These are phyloP conservation scores for Globodera ellingtonae DNA, from an alignment of 1,140 invertebrate species.

Conservation along the genomic window DNA sequence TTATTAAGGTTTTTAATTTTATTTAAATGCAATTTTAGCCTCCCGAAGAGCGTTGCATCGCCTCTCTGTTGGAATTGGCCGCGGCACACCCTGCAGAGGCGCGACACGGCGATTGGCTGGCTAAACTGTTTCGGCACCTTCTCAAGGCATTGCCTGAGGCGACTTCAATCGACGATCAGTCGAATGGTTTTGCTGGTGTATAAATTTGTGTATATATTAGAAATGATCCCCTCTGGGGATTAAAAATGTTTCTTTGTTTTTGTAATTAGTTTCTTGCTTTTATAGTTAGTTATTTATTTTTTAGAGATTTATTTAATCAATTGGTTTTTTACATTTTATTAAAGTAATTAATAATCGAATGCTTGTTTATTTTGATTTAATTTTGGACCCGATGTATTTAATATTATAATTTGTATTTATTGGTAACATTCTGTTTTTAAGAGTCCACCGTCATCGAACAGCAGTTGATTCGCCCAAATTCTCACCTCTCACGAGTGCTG, in stretches of 20 bases:
- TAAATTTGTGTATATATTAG: too few relatives aligned
- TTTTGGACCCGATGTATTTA: too few relatives aligned
- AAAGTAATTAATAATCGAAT: neutral
- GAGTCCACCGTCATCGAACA: neutral
- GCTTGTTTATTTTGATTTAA: neutral
- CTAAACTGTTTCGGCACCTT: slow-evolving; percentile 32
- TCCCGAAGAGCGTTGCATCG: slow-evolving; percentile 25
- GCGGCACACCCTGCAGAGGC: slow-evolving; percentile 24
- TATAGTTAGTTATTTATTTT: too few relatives aligned
- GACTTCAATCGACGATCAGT: neutral
- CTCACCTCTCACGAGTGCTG: slow-evolving; percentile 21
- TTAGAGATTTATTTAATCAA: too few relatives aligned
- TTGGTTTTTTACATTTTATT: too few relatives aligned
- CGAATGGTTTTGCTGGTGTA: neutral
- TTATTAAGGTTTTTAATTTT: slow-evolving; percentile 31
- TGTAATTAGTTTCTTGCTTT: too few relatives aligned
- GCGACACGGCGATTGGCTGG: slow-evolving; percentile 28
- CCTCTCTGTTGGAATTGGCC: slow-evolving; percentile 29
- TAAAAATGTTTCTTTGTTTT: too few relatives aligned
- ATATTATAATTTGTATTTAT: too few relatives aligned
- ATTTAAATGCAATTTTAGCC: slow-evolving; percentile 11
- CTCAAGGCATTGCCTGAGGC: neutral
- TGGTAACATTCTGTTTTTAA: too few relatives aligned
- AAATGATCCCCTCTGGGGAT: too few relatives aligned
- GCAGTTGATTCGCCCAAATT: slow-evolving; percentile 16